Conservation (phyloP, 2,113 vertebrate genomes). For the Monarcha castaneiventris region DNA sequence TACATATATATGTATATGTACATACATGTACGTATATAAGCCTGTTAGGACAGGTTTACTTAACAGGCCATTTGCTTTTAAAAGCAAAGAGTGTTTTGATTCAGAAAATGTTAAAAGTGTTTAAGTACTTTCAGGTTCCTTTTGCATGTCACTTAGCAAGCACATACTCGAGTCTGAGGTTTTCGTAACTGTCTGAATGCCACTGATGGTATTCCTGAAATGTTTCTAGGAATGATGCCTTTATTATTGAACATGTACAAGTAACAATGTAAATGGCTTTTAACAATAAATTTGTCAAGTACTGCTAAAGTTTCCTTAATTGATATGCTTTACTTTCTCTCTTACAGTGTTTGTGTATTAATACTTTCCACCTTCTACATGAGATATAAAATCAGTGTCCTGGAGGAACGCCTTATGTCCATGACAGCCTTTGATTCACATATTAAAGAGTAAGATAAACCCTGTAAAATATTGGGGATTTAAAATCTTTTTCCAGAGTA, state of each 20-base stretch:
- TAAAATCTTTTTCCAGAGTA: neutral
- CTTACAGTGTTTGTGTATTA: constrained; percentile 82
- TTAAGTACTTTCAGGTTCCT: neutral
- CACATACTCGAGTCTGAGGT: neutral
- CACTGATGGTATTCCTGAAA: neutral
- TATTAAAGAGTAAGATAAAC: constrained; percentile 77
- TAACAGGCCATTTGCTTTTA: neutral
- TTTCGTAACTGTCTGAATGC: neutral
- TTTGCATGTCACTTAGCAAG: neutral
- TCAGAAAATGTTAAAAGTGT: neutral
- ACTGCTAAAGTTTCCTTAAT: neutral
- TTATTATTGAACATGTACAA: neutral
- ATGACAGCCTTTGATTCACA: constrained; percentile 77
- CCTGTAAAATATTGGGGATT: neutral
- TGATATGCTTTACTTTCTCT: neutral
- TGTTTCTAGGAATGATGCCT: neutral
- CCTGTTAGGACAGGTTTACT: neutral
- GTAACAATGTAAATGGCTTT: neutral
- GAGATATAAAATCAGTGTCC: constrained; percentile 82
- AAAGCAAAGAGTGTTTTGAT: neutral
- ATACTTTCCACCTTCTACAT: constrained; percentile 90
- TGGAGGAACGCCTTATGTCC: constrained; percentile 83
- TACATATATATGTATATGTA: neutral
- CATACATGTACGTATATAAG: too few species aligned
- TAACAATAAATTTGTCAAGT: neutral